Evolutionary conservation across 2,797 vertebrate species (phyloP).

Genomic region (Loriculus beryllinus): DNA sequence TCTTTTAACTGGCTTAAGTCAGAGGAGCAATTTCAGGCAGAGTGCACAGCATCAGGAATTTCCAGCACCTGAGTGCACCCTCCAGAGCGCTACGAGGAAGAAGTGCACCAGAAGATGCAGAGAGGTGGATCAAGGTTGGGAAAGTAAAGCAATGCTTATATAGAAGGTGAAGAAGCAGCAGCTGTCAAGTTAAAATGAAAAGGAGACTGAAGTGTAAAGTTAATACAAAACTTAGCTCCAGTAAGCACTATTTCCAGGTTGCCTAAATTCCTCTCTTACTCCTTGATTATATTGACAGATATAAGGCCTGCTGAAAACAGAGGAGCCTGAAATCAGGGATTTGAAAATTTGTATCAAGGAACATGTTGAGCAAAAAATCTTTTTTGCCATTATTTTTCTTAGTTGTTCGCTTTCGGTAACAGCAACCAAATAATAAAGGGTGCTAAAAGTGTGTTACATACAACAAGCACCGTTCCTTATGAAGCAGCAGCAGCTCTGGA

Average conservation of each 20-base stretch:
- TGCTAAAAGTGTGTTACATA: accelerated
- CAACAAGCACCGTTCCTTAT: background rate
- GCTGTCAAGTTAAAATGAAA: background rate
- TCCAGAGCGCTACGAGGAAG: background rate
- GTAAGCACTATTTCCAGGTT: background rate
- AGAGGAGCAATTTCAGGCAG: background rate
- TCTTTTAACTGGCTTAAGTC: background rate
- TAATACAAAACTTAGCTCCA: background rate
- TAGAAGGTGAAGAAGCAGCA: background rate
- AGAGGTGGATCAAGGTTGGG: background rate
- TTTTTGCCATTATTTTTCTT: background rate
- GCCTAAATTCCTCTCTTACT: background rate
- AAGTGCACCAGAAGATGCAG: background rate
- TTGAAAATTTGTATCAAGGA: background rate
- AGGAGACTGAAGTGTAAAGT: background rate
- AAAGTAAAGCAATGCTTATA: background rate
- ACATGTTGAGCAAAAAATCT: background rate
- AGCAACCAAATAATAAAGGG: background rate
- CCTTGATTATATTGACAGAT: background rate
- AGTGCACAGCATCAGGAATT: background rate
- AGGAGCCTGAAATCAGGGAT: background rate
- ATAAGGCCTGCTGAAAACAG: background rate
- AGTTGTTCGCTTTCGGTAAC: background rate
- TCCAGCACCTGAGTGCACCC: background rate
- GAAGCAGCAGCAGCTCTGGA: background rate